phyloP scores from a whole-genome alignment of 2,113 vertebrate species.

The Myrmophylax atrothorax region DNA sequence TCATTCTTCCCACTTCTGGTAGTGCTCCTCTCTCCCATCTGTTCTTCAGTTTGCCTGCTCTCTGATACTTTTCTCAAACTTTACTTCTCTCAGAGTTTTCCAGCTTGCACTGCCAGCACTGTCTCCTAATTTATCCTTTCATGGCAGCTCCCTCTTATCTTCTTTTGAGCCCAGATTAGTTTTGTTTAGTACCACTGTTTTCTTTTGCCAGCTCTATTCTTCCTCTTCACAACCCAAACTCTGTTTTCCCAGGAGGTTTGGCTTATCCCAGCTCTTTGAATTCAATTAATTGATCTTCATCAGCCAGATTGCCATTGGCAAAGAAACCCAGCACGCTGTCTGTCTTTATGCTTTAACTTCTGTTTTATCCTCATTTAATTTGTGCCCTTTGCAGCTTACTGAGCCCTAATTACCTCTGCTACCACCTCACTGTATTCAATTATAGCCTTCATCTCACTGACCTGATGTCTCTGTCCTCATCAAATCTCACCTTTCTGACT shows the following conservation, averaged over 20 bases:
- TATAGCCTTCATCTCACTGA: constrained; percentile 52
- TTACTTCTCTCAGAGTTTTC: background rate
- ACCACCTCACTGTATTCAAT: constrained; percentile 44
- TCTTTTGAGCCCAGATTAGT: constrained; percentile 24
- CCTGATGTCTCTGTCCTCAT: constrained; percentile 40
- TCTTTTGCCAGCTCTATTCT: background rate
- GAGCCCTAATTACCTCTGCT: constrained; percentile 64
- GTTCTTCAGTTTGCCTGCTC: background rate
- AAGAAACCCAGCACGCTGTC: constrained; percentile 5
- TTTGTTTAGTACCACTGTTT: constrained; percentile 28
- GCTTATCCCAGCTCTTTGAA: constrained; percentile 56
- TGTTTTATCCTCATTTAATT: constrained; percentile 61
- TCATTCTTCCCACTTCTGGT: background rate
- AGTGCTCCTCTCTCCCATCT: background rate
- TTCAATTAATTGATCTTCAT: constrained; percentile 68
- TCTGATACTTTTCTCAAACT: background rate
- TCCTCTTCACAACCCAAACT: constrained; percentile 21
- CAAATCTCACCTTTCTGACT: constrained; percentile 64
- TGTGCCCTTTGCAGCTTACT: constrained; percentile 60
- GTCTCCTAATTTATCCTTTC: background rate
- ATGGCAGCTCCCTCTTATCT: constrained; percentile 8
- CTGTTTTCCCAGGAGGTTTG: constrained; percentile 20
- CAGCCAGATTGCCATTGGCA: constrained; percentile 58
- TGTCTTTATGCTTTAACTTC: constrained; percentile 58
- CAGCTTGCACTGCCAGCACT: background rate